Base-by-base conservation (phyloP, 92 coral and sea anemone species). In the Heliopora coerulea region DNA sequence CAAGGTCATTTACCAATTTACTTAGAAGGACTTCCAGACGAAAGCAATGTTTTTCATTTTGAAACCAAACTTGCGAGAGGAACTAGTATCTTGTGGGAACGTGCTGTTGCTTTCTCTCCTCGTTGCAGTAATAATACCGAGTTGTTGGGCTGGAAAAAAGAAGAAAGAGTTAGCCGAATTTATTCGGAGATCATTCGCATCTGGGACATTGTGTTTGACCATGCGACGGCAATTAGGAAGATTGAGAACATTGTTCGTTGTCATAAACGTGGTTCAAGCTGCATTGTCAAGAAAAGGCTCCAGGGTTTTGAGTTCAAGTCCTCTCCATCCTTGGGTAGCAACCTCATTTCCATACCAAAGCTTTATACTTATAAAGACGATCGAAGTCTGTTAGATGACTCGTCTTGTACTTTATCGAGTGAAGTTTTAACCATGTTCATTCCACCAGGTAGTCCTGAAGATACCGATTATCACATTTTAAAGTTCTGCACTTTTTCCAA, bases 401-500 rank as follows among this genome's bases (percentile, higher is more conserved):
- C 11, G 11, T 11, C 42, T 46, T 2, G 2, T 46, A 46, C 52
- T 2, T 6, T 34, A 1, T 62, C 79, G 12, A 56, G 56, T 29
- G 84, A 83, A 49, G 49, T 52, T 3, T 52, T 76, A 1, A 83
- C 80, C 25, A 78, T 87, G 20, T 93, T 93, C 73, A 84, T 65
- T 46, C 98, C 98, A 21, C 98, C 98, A 25, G 98, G 96, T 12
- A 89, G 98, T 57, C 82, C 98, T 25, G 89, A 93, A 46, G 96
- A 93, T 27, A 89, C 91, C 32, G 98, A 93, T 67, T 93, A 89
- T 49, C 98, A 93, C 76, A 93, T 89, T 39, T 83, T 93, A 39
- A 93, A 93, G 86, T 93, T 93, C 46, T 93, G 89, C 75, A 79
- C 91, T 0, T 87, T 93, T 73, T 84, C 81, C 39, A 79, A 96